Percentiles rank a stretch among this genome's conserved stretches.
Conservation (phyloP, 2,888 invertebrate genomes). For the Diloba caeruleocephala region DNA sequence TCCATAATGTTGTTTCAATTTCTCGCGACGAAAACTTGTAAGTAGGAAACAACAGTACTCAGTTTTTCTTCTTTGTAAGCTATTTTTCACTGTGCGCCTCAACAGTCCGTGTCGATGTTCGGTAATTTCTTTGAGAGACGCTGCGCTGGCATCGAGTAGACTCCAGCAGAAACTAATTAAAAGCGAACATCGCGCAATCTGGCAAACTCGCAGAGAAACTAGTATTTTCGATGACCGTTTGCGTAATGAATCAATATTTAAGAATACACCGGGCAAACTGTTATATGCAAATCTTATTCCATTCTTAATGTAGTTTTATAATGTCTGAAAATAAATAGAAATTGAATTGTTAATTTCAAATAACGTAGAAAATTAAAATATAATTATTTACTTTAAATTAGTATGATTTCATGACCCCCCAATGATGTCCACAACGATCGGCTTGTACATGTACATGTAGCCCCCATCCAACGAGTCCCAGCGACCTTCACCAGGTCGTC, state of each 20-base stretch:
- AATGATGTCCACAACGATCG: too few relatives aligned
- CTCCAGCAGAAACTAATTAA: constrained; percentile 81
- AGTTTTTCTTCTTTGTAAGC: constrained; percentile 52
- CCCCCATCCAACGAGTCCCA: too few relatives aligned
- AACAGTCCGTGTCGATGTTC: constrained; percentile 50
- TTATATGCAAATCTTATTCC: constrained; percentile 27
- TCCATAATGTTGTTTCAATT: constrained; percentile 35
- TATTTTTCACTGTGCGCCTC: constrained; percentile 53
- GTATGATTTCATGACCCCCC: too few relatives aligned
- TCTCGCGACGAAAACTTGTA: constrained; percentile 38
- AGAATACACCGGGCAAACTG: constrained; percentile 6
- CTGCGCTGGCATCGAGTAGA: constrained; percentile 67
- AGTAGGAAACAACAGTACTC: constrained; percentile 37
- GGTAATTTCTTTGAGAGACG: constrained; percentile 75
- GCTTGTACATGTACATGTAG: too few relatives aligned
- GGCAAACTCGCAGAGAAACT: constrained; percentile 60
- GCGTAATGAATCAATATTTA: constrained; percentile 51
- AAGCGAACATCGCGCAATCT: constrained; percentile 77
- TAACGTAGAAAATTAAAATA: too few relatives aligned
- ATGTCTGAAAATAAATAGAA: constrained; percentile 12
- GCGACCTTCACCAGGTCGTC: too few relatives aligned
- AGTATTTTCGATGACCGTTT: constrained; percentile 55
- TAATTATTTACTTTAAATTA: too few relatives aligned
- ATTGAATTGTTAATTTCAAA: neutral
- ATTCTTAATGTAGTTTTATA: constrained; percentile 13